Evolutionary conservation across 2,888 invertebrate genomes (phyloP).

Genomic region (Steinernema scapterisci): DNA sequence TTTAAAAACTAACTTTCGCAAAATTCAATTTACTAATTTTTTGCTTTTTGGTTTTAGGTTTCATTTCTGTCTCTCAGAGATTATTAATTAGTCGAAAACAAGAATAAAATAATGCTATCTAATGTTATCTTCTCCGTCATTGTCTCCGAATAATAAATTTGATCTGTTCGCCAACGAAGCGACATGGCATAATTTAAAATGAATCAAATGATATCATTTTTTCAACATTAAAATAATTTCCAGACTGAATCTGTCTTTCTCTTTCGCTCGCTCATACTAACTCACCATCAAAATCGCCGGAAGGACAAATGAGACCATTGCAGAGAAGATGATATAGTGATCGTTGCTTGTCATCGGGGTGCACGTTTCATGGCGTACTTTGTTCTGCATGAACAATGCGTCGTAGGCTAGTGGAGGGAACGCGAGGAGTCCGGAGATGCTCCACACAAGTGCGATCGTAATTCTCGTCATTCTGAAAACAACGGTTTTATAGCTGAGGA

Average conservation of each 20-base stretch:
- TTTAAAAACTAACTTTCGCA: no score
- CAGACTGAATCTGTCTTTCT: no score
- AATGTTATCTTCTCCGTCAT: no score
- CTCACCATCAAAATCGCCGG: conserved; percentile 63
- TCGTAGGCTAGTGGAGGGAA: conserved; percentile 83
- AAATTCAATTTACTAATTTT: no score
- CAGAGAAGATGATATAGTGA: conserved; percentile 63
- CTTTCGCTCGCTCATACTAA: no score
- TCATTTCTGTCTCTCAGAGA: no score
- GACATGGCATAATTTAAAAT: background rate
- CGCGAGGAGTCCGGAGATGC: conserved; percentile 89
- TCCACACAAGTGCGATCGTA: conserved; percentile 77
- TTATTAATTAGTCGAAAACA: no score
- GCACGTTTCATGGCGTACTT: conserved; percentile 38
- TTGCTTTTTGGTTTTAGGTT: no score
- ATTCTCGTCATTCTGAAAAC: conserved; percentile 56
- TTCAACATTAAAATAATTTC: background rate
- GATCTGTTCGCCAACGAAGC: no score
- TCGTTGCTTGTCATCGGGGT: conserved; percentile 57
- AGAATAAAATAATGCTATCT: no score
- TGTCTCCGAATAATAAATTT: no score
- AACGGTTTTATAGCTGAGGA: background rate
- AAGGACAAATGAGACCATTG: conserved; percentile 63
- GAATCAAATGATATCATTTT: background rate
- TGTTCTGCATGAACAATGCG: conserved; percentile 11